Conservation (phyloP, 2,797 vertebrate genomes). For the Sebastiscus tertius region DNA sequence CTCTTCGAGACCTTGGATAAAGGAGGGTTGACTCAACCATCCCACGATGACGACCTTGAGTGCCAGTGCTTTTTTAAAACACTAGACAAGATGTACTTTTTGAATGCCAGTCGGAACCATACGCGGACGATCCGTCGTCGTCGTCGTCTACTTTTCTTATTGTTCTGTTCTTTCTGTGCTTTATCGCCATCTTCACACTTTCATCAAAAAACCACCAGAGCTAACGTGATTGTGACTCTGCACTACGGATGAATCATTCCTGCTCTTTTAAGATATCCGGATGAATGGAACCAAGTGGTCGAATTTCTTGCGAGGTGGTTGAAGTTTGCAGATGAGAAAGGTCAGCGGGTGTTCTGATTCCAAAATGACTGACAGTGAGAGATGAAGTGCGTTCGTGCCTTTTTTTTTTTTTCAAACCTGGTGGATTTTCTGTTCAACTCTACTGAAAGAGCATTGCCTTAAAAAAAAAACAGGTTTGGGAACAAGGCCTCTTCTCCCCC, state of each 20-base stretch:
- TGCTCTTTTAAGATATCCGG: slow-evolving; percentile 54
- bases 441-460: slow-evolving; percentile 91
- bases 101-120: slow-evolving; percentile 42
- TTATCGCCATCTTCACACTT: slow-evolving; percentile 45
- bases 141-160: slow-evolving; percentile 42
- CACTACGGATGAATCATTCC: slow-evolving; percentile 59
- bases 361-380: slow-evolving; percentile 80
- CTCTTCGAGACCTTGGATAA: slow-evolving; percentile 40
- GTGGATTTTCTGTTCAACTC: slow-evolving; percentile 87
- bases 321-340: slow-evolving; percentile 5
- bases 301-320: slow-evolving; percentile 38
- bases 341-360: slow-evolving; percentile 75
- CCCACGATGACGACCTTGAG: slow-evolving; percentile 43
- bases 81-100: slow-evolving; percentile 51
- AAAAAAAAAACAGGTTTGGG: slow-evolving; percentile 89
- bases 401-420: slow-evolving; percentile 85
- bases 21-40: slow-evolving; percentile 16
- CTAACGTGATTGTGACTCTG: slow-evolving; percentile 68
- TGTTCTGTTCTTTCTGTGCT: slow-evolving; percentile 40
- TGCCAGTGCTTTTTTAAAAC: slow-evolving; percentile 67
- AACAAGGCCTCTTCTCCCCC: slow-evolving; percentile 53
- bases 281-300: slow-evolving; percentile 32
- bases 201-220: slow-evolving; percentile 59
- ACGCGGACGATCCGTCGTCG: slow-evolving; percentile 13
- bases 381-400: slow-evolving; percentile 90